Evolutionary conservation across 2,113 vertebrate species (phyloP).

Genomic region (Poecile atricapillus): DNA sequence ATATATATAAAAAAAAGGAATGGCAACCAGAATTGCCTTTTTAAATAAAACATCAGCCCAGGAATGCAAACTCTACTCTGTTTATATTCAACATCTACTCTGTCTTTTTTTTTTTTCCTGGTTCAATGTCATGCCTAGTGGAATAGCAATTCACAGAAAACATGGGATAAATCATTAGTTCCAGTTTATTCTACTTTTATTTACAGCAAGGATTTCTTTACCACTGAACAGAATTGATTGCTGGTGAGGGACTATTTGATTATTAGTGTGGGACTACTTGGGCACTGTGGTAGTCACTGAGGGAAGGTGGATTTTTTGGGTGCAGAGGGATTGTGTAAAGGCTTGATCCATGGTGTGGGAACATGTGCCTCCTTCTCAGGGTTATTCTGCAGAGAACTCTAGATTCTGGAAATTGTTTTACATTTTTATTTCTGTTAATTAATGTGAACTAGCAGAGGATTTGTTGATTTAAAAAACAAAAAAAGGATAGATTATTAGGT

Average conservation of each 20-base stretch:
- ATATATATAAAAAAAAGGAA: background rate
- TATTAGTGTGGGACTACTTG: background rate
- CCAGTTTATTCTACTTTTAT: conserved; percentile 47
- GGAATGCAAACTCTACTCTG: conserved; percentile 7
- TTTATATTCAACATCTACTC: conserved; percentile 1
- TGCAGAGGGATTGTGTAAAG: background rate
- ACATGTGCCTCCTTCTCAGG: background rate
- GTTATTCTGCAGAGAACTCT: background rate
- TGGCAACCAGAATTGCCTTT: conserved; percentile 19
- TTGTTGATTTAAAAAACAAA: background rate
- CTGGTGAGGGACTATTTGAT: background rate
- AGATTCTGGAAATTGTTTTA: background rate
- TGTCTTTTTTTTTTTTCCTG: background rate
- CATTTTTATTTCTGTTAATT: background rate
- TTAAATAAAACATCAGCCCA: conserved; percentile 62
- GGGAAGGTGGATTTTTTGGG: background rate
- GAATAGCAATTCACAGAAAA: conserved; percentile 1
- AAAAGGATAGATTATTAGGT: background rate
- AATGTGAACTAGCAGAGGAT: background rate
- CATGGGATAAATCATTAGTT: conserved; percentile 20
- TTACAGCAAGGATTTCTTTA: conserved; percentile 31
- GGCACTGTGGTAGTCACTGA: background rate
- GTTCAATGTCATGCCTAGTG: background rate
- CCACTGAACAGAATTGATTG: background rate
- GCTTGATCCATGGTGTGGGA: background rate